These are phyloP conservation scores for Leucophenga montana DNA, from an alignment of 2,888 invertebrate species.

Conservation along the genomic window DNA sequence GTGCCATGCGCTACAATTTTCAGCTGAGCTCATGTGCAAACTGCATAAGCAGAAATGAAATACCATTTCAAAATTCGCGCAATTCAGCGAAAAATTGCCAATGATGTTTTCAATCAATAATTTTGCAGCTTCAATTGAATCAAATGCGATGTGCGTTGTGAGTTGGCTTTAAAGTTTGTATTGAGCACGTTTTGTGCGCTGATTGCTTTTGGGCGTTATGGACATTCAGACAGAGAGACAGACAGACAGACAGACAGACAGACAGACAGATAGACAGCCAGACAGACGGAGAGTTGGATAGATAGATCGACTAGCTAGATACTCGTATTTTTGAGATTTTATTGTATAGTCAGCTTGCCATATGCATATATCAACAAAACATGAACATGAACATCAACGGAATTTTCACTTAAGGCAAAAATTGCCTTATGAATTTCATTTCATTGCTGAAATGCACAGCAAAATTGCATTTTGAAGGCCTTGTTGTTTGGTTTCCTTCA, in stretches of 20 bases:
- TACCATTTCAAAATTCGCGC: not conserved
- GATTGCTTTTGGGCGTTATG: conserved; percentile 4
- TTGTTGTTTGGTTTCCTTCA: no score
- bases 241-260: not conserved
- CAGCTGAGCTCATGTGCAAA: conserved; percentile 66
- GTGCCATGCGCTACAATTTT: conserved; percentile 66
- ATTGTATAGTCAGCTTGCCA: no score
- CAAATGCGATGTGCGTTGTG: conserved; percentile 57
- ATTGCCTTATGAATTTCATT: no score
- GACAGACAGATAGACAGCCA: no score
- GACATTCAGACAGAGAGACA: not conserved
- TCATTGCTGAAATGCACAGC: no score
- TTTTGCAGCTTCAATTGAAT: conserved; percentile 64
- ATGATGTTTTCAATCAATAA: conserved; percentile 49
- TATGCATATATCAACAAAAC: no score
- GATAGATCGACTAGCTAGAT: no score
- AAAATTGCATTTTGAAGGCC: no score
- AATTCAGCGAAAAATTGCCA: conserved; percentile 12
- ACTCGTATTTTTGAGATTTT: no score
- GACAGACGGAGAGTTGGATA: no score
- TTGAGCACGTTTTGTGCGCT: conserved; percentile 5
- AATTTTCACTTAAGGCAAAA: no score
- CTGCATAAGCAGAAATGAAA: not conserved
- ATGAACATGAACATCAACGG: no score
- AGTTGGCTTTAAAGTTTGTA: not conserved